Conservation (phyloP, 2,888 invertebrate genomes). For the Campoplex nolae region DNA sequence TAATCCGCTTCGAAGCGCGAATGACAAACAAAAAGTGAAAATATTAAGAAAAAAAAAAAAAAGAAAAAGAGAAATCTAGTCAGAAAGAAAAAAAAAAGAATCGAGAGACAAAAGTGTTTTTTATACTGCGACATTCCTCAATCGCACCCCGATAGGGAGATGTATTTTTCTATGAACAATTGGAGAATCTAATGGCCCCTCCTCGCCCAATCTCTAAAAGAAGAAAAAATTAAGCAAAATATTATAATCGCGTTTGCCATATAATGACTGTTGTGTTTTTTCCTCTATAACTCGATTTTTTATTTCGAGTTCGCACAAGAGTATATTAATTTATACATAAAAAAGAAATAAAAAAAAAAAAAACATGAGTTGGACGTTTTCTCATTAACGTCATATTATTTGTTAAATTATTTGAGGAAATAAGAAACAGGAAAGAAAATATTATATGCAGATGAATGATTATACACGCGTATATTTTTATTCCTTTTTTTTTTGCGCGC, state of each 20-base stretch:
- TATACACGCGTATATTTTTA: neutral
- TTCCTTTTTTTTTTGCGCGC: conserved; percentile 1
- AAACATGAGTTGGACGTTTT: conserved; percentile 18
- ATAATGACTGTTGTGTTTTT: conserved; percentile 40
- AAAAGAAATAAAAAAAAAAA: neutral
- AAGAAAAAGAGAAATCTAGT: conserved; percentile 66
- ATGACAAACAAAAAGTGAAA: conserved; percentile 29
- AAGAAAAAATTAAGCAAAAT: conserved; percentile 24
- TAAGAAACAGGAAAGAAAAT: neutral
- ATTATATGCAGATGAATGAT: no score
- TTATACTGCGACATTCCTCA: conserved; percentile 70
- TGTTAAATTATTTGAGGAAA: conserved; percentile 32
- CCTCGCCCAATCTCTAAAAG: conserved; percentile 4
- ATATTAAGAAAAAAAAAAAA: neutral
- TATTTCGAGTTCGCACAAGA: conserved; percentile 61
- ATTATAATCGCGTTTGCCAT: conserved; percentile 56
- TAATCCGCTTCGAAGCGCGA: conserved; percentile 53
- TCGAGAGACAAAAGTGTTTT: conserved; percentile 61
- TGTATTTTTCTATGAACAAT: conserved; percentile 68
- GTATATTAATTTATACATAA: conserved; percentile 38
- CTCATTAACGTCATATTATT: conserved; percentile 26
- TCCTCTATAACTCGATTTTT: conserved; percentile 43
- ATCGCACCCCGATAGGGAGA: conserved; percentile 59
- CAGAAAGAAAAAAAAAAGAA: conserved; percentile 54
- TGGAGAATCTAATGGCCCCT: conserved; percentile 58